These are phyloP conservation scores for Struthio camelus DNA, from an alignment of 2,113 vertebrate genomes.

Conservation along the genomic window DNA sequence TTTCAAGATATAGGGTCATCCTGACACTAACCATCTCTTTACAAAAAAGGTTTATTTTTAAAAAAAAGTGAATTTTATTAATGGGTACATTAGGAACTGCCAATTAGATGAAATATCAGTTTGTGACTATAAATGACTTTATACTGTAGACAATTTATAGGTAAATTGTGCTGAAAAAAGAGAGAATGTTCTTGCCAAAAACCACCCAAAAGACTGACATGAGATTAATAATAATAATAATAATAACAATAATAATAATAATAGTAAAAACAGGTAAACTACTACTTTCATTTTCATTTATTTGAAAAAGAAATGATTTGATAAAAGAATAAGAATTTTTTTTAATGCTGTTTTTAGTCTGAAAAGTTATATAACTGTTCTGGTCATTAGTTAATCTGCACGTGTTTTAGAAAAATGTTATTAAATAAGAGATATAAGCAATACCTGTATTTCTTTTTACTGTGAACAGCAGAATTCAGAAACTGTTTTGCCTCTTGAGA, in stretches of 20 bases:
- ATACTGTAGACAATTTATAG: too few relatives aligned
- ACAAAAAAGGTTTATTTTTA: too few relatives aligned
- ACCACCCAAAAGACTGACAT: not conserved
- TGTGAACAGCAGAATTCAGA: not conserved
- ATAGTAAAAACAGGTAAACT: not conserved
- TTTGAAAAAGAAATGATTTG: too few relatives aligned
- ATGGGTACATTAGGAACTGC: not conserved
- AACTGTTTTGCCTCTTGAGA: not conserved
- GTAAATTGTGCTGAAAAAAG: not conserved
- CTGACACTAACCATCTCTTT: constrained; percentile 34
- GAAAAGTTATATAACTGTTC: not conserved
- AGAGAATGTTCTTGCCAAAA: not conserved
- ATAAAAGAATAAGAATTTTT: not conserved
- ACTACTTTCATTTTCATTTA: not conserved
- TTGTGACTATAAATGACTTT: too few relatives aligned
- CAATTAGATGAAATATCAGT: too few relatives aligned
- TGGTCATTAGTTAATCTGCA: not conserved
- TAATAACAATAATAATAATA: too few relatives aligned
- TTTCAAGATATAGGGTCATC: constrained; percentile 22
- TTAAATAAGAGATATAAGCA: not conserved
- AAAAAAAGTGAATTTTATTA: too few relatives aligned
- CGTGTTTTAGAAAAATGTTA: not conserved
- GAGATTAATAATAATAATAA: not conserved
- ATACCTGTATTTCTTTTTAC: not conserved
- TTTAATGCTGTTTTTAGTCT: not conserved